Evolutionary conservation across 2,888 invertebrate genomes (phyloP), one percentile per base, ranked within the genome.

Genomic region (Cosmopolites sordidus): DNA sequence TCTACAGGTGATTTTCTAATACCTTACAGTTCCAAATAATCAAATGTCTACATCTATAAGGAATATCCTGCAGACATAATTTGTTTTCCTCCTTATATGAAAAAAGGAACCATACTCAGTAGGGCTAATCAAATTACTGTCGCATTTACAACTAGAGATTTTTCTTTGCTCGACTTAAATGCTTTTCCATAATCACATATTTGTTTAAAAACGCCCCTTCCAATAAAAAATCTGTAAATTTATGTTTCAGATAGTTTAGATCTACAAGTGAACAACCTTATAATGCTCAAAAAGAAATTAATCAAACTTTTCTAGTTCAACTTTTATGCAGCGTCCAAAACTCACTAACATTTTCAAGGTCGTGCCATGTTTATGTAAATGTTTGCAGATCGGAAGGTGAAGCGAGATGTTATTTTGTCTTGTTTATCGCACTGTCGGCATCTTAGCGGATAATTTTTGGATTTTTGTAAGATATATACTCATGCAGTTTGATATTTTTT

Each of bases 401-500:
- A 33, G 11, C 3, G 12, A 33, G 3, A 33, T 5, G 33, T 33
- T 12, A 33, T n/a, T 33, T 33, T 27, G 9, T 27, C 9, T 12
- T 12, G 33, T 33, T 4, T 33, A 33, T 33, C n/a, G 33, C 33
- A 33, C 33, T 12, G 33, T 33, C n/a, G 11, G 33, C 33, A 33
- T 33, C n/a, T 33, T 33, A 33, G 33, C 33, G 33, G 11, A 16
- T 40, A 16, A 15, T 16, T n/a, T n/a, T 40, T 40, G 8, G 17
- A 40, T 40, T 40, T 16, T 40, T 40, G 40, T 40, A 16, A 16
- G 17, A 40, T 15, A 40, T 40, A 40, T 40, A 40, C 17, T 40
- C 40, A 16, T 6, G 15, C 16, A 16, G 40, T 40, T 69, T 66
- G 62, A 66, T 67, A 67, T 68, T 65, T 66, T 65, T 62, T 66